These are phyloP conservation scores for Endomychus coccineus DNA, from an alignment of 2,888 invertebrate species.

Conservation along the genomic window DNA sequence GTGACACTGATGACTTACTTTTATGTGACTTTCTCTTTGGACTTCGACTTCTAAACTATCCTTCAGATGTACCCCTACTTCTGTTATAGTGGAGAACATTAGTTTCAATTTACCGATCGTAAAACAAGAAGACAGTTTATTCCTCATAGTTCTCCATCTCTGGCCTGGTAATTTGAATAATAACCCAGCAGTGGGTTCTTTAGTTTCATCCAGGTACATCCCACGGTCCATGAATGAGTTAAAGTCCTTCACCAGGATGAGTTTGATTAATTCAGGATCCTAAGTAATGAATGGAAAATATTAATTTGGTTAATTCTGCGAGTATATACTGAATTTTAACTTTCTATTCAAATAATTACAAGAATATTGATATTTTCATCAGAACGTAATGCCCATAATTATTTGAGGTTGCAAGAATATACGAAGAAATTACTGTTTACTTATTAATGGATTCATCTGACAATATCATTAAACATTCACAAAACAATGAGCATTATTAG, in stretches of 20 bases:
- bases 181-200: conserved; percentile 50
- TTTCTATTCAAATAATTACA: too few relatives aligned
- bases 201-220: conserved; percentile 48
- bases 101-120: conserved; percentile 55
- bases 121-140: conserved; percentile 55
- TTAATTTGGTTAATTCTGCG: too few relatives aligned
- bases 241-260: conserved; percentile 33
- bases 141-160: conserved; percentile 52
- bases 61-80: conserved; percentile 12
- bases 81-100: conserved; percentile 44
- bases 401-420: too few relatives aligned
- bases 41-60: too few relatives aligned
- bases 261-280: conserved; percentile 32
- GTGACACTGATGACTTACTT: background rate
- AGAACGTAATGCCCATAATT: too few relatives aligned
- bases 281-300: conserved; percentile 2
- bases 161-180: conserved; percentile 48
- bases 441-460: too few relatives aligned
- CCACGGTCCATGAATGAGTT: conserved; percentile 47
- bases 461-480: too few relatives aligned
- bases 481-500: too few relatives aligned
- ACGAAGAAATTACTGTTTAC: too few relatives aligned
- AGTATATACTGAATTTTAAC: too few relatives aligned
- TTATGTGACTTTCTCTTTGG: too few relatives aligned
- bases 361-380: too few relatives aligned